Conservation (phyloP, 1,140 invertebrate species). For the Saxidomus purpurata region DNA sequence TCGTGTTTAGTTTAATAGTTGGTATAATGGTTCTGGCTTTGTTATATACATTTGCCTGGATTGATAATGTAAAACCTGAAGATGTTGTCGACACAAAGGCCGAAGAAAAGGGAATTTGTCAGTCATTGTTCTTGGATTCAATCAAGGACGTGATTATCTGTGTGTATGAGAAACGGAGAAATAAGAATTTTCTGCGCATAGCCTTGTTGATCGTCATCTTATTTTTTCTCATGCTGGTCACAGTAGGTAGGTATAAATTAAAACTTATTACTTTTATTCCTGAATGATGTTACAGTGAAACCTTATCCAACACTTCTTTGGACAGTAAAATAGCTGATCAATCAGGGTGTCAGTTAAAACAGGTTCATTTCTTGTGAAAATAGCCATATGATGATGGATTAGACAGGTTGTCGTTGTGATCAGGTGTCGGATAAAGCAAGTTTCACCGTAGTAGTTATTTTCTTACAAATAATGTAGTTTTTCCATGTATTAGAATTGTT, state of each 20-base stretch:
- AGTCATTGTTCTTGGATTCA: neutral
- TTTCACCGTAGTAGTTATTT: too few relatives aligned
- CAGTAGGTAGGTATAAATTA: slow-evolving; percentile 65
- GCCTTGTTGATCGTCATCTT: slow-evolving; percentile 79
- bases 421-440: too few relatives aligned
- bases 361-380: too few relatives aligned
- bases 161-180: slow-evolving; percentile 80
- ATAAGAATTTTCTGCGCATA: slow-evolving; percentile 78
- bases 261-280: too few relatives aligned
- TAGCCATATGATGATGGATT: too few relatives aligned
- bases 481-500: too few relatives aligned
- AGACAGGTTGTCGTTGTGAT: too few relatives aligned
- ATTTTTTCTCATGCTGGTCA: slow-evolving; percentile 69
- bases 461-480: too few relatives aligned
- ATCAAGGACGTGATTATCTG: slow-evolving; percentile 81
- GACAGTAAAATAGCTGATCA: too few relatives aligned
- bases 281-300: too few relatives aligned
- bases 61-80: slow-evolving; percentile 76
- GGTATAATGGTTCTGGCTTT: slow-evolving; percentile 79
- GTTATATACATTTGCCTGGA: slow-evolving; percentile 84
- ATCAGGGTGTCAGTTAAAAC: too few relatives aligned
- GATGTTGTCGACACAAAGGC: neutral
- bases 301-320: too few relatives aligned
- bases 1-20: slow-evolving; percentile 83
- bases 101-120: neutral